Evolutionary conservation across 2,797 vertebrate species (phyloP).

Genomic region (Pseudopleuronectes americanus): DNA sequence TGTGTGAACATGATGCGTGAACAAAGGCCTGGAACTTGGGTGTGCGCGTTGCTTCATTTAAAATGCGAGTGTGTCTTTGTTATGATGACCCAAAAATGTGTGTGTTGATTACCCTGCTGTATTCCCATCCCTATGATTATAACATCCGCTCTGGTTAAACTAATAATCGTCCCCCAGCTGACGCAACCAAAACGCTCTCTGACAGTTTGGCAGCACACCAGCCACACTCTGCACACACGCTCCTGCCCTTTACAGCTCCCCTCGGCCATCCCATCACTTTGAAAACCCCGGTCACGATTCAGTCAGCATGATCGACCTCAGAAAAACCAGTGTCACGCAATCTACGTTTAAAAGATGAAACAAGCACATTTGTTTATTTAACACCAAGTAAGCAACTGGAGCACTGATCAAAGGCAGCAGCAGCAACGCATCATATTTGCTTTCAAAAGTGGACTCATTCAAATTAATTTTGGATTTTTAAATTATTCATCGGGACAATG

Average conservation of each 20-base stretch:
- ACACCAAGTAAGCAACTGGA: not conserved
- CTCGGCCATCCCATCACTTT: conserved; percentile 16
- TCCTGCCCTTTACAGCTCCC: conserved; percentile 55
- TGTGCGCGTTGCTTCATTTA: not conserved
- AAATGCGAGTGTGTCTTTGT: conserved; percentile 7
- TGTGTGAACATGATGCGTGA: not conserved
- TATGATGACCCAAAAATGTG: conserved; percentile 12
- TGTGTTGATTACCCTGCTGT: conserved; percentile 41
- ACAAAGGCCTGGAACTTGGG: not conserved
- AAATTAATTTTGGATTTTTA: not conserved
- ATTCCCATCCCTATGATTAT: conserved; percentile 36
- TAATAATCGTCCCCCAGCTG: conserved; percentile 48
- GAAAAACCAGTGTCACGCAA: conserved; percentile 4
- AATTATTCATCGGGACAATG: too few species aligned
- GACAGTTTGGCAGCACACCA: conserved; percentile 60
- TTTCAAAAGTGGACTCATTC: not conserved
- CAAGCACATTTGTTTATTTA: conserved; percentile 1
- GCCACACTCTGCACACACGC: conserved; percentile 46
- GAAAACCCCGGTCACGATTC: conserved; percentile 22
- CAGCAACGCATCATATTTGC: not conserved
- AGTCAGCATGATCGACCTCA: conserved; percentile 20
- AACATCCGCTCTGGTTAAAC: conserved; percentile 59
- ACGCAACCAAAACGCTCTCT: conserved; percentile 47
- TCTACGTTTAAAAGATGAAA: not conserved
- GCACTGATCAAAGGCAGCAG: not conserved